These are phyloP conservation scores for Dromius quadrimaculatus DNA, from an alignment of 2,888 invertebrate species.

Conservation along the genomic window DNA sequence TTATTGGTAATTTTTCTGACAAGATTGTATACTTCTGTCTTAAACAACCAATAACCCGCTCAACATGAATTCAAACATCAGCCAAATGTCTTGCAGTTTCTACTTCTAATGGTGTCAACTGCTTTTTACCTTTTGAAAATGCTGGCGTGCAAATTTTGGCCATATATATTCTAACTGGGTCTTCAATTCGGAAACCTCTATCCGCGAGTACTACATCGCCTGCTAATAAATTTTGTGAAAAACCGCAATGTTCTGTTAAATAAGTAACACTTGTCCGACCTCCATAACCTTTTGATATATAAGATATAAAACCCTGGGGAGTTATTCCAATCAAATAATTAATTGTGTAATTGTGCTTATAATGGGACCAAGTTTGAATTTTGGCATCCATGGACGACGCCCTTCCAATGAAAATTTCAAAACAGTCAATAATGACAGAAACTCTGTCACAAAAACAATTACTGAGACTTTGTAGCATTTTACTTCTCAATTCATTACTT, in stretches of 20 bases:
- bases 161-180: slow-evolving; percentile 5
- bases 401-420: slow-evolving; percentile 7
- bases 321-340: slow-evolving; percentile 5
- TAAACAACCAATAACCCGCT: slow-evolving; percentile 7
- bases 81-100: neutral
- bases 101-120: neutral
- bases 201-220: neutral
- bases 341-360: neutral
- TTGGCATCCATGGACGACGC: slow-evolving; percentile 3
- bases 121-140: neutral
- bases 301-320: neutral
- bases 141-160: neutral
- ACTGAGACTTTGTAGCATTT: neutral
- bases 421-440: neutral
- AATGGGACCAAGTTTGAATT: neutral
- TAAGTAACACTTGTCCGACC: neutral
- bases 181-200: slow-evolving; percentile 4
- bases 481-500: neutral
- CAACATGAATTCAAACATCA: slow-evolving; percentile 4
- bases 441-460: neutral
- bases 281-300: neutral
- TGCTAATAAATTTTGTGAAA: slow-evolving; percentile 1
- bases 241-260: neutral
- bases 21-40: slow-evolving; percentile 3
- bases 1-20: slow-evolving; percentile 1